These are phyloP conservation scores for Lutjanus erythropterus DNA, from an alignment of 2,113 vertebrate genomes.

Conservation along the genomic window DNA sequence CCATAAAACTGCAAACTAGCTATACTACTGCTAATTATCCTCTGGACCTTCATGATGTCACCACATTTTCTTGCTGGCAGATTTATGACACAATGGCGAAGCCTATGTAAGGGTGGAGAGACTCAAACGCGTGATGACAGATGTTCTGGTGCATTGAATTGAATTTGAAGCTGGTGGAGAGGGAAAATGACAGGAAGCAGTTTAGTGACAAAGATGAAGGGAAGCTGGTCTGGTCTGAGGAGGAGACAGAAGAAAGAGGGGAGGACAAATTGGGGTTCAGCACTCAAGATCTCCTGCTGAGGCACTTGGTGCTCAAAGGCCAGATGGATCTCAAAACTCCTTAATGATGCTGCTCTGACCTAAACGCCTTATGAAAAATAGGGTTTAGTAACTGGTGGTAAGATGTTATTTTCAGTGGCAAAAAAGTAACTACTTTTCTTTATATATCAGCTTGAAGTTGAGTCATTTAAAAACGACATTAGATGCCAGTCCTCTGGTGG, in stretches of 20 bases:
- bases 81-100: not conserved
- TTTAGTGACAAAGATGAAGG: conserved; percentile 10
- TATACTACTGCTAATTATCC: not conserved
- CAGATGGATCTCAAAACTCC: conserved; percentile 14
- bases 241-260: not conserved
- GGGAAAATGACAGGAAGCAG: conserved; percentile 21
- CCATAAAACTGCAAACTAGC: too few relatives aligned
- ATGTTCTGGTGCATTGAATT: conserved; percentile 20
- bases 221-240: conserved; percentile 8
- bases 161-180: conserved; percentile 16
- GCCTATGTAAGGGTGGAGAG: not conserved
- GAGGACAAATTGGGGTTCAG: not conserved
- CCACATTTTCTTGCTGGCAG: conserved; percentile 29
- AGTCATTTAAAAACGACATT: conserved; percentile 16
- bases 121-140: conserved; percentile 14
- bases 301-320: not conserved
- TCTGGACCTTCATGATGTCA: conserved; percentile 12
- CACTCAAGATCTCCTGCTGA: conserved; percentile 4
- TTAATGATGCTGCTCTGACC: conserved; percentile 9
- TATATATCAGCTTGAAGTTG: conserved; percentile 11
- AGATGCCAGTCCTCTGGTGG: conserved; percentile 6
- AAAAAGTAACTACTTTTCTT: conserved; percentile 12
- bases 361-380: not conserved
- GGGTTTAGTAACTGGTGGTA: fast-evolving
- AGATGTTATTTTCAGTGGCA: not conserved